These are phyloP conservation scores for Liodrosophila aerea DNA, from an alignment of 2,888 invertebrate genomes.

Conservation along the genomic window DNA sequence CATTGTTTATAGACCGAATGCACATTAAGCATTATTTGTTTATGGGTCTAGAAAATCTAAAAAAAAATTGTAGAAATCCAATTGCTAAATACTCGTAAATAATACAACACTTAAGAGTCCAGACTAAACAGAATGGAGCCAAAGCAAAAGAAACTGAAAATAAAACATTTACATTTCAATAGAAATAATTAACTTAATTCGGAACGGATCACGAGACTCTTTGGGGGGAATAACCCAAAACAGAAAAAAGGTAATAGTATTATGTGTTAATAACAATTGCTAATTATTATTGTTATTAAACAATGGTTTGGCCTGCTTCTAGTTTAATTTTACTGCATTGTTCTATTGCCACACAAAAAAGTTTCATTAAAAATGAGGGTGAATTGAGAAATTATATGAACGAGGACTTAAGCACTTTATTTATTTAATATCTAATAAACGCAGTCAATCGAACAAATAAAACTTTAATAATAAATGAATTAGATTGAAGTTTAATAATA, in stretches of 20 bases:
- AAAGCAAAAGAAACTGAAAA: no score
- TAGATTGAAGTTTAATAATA: no score
- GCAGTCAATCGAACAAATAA: no score
- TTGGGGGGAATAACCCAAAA: no score
- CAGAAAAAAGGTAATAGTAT: background rate
- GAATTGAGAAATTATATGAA: no score
- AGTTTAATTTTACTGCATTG: no score
- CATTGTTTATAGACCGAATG: slow-evolving; percentile 60
- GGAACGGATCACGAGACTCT: slow-evolving; percentile 16
- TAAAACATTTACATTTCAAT: slow-evolving; percentile 40
- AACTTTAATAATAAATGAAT: no score
- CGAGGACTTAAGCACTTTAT: no score
- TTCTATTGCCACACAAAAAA: no score
- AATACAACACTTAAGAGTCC: slow-evolving; percentile 57
- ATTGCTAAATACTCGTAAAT: slow-evolving; percentile 65
- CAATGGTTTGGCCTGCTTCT: slow-evolving; percentile 14
- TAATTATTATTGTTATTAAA: slow-evolving; percentile 29
- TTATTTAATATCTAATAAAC: no score
- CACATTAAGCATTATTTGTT: slow-evolving; percentile 67
- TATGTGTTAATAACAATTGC: slow-evolving; percentile 28
- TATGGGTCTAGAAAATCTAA: slow-evolving; percentile 34
- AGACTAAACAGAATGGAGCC: slow-evolving; percentile 59
- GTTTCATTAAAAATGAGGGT: no score
- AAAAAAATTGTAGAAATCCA: slow-evolving; percentile 19
- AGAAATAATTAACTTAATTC: slow-evolving; percentile 14